Evolutionary conservation across 1,140 invertebrate species (phyloP).

Genomic region (Trichonephila clavata): DNA sequence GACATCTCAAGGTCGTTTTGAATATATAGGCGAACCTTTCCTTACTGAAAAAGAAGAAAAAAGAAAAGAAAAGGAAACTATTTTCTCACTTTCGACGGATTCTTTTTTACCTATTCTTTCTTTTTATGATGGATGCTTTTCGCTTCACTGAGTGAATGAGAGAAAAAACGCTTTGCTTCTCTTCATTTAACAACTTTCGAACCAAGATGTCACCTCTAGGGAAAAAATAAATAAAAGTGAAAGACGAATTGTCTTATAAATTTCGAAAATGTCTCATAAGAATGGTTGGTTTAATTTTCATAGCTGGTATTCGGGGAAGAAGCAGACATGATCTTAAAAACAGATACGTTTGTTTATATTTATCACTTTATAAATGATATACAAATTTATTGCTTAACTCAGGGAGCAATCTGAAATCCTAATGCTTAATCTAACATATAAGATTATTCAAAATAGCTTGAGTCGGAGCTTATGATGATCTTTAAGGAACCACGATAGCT

Average conservation of each 20-base stretch:
- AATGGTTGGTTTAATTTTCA: too few relatives aligned
- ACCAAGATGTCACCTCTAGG: background rate
- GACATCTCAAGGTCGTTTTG: constrained; percentile 9
- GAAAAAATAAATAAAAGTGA: background rate
- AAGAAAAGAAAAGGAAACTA: background rate
- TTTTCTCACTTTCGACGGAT: background rate
- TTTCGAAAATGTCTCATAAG: background rate
- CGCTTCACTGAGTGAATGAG: background rate
- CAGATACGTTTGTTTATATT: too few relatives aligned
- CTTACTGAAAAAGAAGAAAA: background rate
- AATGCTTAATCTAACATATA: too few relatives aligned
- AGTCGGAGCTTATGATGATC: too few relatives aligned
- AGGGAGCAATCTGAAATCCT: too few relatives aligned
- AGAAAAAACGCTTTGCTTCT: background rate
- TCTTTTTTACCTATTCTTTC: background rate
- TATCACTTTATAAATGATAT: too few relatives aligned
- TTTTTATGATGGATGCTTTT: background rate
- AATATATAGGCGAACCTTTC: background rate
- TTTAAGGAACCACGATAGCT: too few relatives aligned
- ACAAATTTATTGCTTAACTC: too few relatives aligned
- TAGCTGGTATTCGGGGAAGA: too few relatives aligned
- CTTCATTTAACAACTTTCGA: background rate
- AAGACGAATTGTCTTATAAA: background rate
- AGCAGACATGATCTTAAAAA: too few relatives aligned
- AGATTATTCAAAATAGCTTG: too few relatives aligned